These are phyloP conservation scores for Chelonus formosanus DNA, from an alignment of 2,888 invertebrate genomes.

Conservation along the genomic window DNA sequence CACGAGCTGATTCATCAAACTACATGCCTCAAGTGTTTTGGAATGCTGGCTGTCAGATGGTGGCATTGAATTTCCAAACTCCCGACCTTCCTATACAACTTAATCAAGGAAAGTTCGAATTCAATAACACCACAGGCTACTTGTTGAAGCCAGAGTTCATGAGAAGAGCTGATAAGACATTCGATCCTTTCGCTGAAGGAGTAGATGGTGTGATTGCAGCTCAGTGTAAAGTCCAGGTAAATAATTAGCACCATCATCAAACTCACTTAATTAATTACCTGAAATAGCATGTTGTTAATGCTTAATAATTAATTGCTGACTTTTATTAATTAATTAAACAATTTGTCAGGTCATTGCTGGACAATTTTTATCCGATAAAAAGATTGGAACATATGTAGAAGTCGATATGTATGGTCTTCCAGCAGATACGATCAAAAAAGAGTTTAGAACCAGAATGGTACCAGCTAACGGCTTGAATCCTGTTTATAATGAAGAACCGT, in stretches of 20 bases:
- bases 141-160: slow-evolving; percentile 78
- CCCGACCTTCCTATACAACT: slow-evolving; percentile 77
- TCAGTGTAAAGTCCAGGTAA: slow-evolving; percentile 73
- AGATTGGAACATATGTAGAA: slow-evolving; percentile 78
- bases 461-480: slow-evolving; percentile 77
- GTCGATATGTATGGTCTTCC: slow-evolving; percentile 80
- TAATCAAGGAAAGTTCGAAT: slow-evolving; percentile 80
- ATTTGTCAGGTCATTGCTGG: slow-evolving; percentile 68
- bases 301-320: too few relatives aligned
- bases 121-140: slow-evolving; percentile 75
- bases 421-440: slow-evolving; percentile 77
- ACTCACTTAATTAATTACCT: background rate
- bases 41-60: slow-evolving; percentile 79
- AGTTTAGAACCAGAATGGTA: slow-evolving; percentile 74
- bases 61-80: slow-evolving; percentile 79
- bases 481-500: slow-evolving; percentile 76
- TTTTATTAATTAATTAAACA: background rate
- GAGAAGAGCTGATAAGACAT: slow-evolving; percentile 73
- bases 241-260: too few relatives aligned
- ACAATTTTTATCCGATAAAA: slow-evolving; percentile 76
- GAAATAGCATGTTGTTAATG: too few relatives aligned
- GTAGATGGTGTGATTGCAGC: slow-evolving; percentile 81
- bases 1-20: slow-evolving; percentile 76
- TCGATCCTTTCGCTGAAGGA: slow-evolving; percentile 78
- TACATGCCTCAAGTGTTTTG: slow-evolving; percentile 80